A percentile compares a stretch with the other conserved stretches of the same genome.
Evolutionary conservation across 2,888 invertebrate genomes (phyloP).

Genomic region (Priocnemis perturbator): DNA sequence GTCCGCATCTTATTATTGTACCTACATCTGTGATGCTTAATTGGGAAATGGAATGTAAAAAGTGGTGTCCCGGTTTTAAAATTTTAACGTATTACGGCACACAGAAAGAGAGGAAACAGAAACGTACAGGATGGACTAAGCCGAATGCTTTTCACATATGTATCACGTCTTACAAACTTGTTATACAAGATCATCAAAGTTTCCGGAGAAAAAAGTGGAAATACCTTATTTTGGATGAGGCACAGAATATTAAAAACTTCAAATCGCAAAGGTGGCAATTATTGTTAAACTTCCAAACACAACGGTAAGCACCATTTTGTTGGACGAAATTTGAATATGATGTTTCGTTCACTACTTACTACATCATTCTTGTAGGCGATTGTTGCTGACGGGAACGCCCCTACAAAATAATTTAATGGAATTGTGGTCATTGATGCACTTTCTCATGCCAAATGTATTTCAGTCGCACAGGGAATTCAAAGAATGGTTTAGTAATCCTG

Average conservation of each 20-base stretch:
- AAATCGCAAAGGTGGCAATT: slow-evolving; percentile 99
- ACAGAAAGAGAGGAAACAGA: slow-evolving; percentile 94
- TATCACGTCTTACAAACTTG: slow-evolving; percentile 98
- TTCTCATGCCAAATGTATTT: slow-evolving; percentile 98
- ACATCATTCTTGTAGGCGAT: slow-evolving; percentile 79
- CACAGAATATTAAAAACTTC: slow-evolving; percentile 99
- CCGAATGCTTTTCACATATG: slow-evolving; percentile 98
- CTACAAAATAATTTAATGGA: slow-evolving; percentile 98
- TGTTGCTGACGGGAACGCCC: slow-evolving; percentile 95
- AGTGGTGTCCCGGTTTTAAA: slow-evolving; percentile 99
- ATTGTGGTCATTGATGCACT: slow-evolving; percentile 98
- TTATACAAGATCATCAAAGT: slow-evolving; percentile 98
- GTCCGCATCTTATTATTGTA: slow-evolving; percentile 98
- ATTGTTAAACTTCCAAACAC: slow-evolving; percentile 94
- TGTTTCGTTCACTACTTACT: background rate
- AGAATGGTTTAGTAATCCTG: slow-evolving; percentile 99
- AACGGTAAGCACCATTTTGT: slow-evolving; percentile 79
- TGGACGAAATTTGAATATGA: background rate
- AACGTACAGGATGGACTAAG: slow-evolving; percentile 97
- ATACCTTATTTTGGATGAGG: slow-evolving; percentile 98
- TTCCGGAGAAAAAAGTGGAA: slow-evolving; percentile 99
- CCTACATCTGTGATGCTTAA: slow-evolving; percentile 99
- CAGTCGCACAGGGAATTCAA: slow-evolving; percentile 97
- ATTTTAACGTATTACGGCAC: slow-evolving; percentile 98
- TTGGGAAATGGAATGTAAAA: slow-evolving; percentile 99